Evolutionary conservation across 2,113 vertebrate species (phyloP).

Genomic region (human): DNA sequence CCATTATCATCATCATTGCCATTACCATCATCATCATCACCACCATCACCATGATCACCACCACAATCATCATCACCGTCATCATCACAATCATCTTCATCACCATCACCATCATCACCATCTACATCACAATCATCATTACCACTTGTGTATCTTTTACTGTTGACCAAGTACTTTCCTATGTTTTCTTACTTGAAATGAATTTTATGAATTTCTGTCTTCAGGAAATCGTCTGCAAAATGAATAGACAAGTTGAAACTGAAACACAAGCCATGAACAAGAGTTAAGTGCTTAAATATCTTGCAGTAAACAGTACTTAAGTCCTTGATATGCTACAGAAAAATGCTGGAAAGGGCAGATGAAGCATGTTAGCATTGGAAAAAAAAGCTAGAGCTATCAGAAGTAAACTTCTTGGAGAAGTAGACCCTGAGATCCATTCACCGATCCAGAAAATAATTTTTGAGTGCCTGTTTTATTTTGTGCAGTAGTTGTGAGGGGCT

Average conservation of each 20-base stretch:
- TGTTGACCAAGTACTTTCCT: fast-evolving
- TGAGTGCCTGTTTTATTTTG: background rate
- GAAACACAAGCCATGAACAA: too few relatives aligned
- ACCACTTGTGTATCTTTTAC: fast-evolving
- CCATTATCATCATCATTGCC: too few relatives aligned
- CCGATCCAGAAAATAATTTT: background rate
- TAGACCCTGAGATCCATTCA: background rate
- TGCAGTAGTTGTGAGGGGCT: background rate
- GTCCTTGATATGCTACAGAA: background rate
- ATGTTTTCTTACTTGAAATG: background rate
- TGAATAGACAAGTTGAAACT: background rate
- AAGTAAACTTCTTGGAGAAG: background rate
- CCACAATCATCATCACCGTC: too few relatives aligned
- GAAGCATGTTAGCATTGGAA: fast-evolving
- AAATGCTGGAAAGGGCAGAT: too few relatives aligned
- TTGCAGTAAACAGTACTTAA: background rate
- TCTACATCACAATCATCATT: too few relatives aligned
- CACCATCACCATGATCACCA: too few relatives aligned
- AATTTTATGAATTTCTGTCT: background rate
- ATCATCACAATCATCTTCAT: too few relatives aligned
- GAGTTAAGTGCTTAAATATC: too few relatives aligned
- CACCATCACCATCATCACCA: too few relatives aligned
- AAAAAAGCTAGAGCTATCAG: background rate
- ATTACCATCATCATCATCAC: too few relatives aligned
- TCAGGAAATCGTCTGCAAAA: background rate